Percentiles rank a stretch among this genome's conserved stretches.
These are phyloP conservation scores for Coregonus suidteri DNA, from an alignment of 2,797 vertebrate species.

Conservation along the genomic window DNA sequence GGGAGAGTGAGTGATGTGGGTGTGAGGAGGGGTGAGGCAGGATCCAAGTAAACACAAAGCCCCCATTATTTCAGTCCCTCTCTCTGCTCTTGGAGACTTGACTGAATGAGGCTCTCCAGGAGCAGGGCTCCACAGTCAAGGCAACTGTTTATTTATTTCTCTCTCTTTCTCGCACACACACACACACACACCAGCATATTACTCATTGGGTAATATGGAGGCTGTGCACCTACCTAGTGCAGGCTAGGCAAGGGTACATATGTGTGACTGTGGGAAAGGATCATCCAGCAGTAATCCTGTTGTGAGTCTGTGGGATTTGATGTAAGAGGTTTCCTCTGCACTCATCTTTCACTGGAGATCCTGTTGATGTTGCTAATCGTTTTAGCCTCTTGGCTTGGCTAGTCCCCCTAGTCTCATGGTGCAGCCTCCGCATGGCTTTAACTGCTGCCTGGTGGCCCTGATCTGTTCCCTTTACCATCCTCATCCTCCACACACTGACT, in stretches of 20 bases:
- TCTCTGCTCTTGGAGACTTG: slow-evolving; percentile 58
- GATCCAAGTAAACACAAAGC: slow-evolving; percentile 65
- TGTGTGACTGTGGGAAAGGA: slow-evolving; percentile 33
- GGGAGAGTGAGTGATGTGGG: slow-evolving; percentile 31
- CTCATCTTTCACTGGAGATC: slow-evolving; percentile 51
- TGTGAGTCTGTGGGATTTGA: slow-evolving; percentile 54
- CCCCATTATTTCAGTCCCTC: slow-evolving; percentile 66
- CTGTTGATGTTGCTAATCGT: slow-evolving; percentile 60
- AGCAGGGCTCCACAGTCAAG: slow-evolving; percentile 60
- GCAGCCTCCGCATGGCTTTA: slow-evolving; percentile 9
- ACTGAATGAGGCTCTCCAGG: slow-evolving; percentile 67
- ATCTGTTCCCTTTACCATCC: neutral
- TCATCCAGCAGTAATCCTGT: slow-evolving; percentile 55
- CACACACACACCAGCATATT: slow-evolving; percentile 6
- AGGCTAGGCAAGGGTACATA: neutral
- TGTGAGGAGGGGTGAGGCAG: slow-evolving; percentile 50
- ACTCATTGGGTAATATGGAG: neutral
- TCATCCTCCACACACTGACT: neutral
- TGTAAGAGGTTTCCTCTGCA: slow-evolving; percentile 51
- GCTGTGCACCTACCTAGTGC: neutral
- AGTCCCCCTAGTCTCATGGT: slow-evolving; percentile 33
- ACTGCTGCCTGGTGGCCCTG: neutral
- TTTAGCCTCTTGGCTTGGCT: slow-evolving; percentile 47
- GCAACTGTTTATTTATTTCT: slow-evolving; percentile 61
- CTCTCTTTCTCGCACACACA: neutral